These are phyloP conservation scores for Cercopithecus mona DNA, from an alignment of 2,113 vertebrate species.

Conservation along the genomic window DNA sequence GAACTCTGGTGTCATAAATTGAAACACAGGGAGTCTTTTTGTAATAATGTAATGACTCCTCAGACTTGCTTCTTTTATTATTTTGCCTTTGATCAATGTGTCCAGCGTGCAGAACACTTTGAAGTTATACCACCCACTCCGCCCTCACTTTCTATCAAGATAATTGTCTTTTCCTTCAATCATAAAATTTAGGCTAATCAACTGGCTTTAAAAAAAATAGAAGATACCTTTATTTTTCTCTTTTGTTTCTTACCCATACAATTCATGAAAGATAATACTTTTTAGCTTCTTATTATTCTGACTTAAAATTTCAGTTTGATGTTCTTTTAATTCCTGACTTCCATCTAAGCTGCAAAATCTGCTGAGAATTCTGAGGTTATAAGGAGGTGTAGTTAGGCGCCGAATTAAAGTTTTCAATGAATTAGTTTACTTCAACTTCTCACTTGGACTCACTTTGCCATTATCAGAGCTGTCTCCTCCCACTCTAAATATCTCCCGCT, in stretches of 20 bases:
- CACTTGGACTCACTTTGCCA: not conserved
- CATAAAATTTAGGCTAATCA: not conserved
- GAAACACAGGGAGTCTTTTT: not conserved
- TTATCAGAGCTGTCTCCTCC: not conserved
- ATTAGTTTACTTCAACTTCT: not conserved
- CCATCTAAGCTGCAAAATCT: not conserved
- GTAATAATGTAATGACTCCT: not conserved
- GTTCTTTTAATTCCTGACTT: not conserved
- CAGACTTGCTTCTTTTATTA: not conserved
- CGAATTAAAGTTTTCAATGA: not conserved
- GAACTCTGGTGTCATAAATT: not conserved
- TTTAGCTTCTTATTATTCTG: not conserved
- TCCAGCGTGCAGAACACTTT: not conserved
- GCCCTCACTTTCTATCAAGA: not conserved
- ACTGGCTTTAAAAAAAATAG: not conserved
- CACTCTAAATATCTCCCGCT: not conserved
- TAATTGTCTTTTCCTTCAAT: not conserved
- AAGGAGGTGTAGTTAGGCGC: not conserved
- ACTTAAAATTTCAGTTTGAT: not conserved
- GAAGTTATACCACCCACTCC: not conserved
- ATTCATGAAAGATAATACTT: not conserved
- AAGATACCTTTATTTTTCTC: not conserved
- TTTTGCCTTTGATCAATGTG: constrained; percentile 21
- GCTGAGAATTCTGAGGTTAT: not conserved
- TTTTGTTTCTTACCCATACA: not conserved